Conservation (phyloP, 2,113 vertebrate species). For the Tychaedon coryphoeus region DNA sequence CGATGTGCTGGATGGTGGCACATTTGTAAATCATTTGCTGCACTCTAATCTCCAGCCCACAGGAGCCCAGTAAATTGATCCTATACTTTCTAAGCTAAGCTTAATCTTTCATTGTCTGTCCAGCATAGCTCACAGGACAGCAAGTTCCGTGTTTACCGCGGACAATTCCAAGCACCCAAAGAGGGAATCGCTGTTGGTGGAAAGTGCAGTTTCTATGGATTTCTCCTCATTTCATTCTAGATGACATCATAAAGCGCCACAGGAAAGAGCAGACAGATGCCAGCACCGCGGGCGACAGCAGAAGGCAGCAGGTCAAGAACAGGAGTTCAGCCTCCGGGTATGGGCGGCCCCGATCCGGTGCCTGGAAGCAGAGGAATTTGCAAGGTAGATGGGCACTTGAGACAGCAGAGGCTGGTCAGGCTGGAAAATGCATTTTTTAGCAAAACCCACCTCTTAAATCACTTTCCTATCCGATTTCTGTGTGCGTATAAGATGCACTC, state of each 20-base stretch:
- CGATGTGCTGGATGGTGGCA: neutral
- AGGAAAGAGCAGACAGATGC: neutral
- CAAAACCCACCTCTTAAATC: neutral
- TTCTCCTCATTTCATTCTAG: constrained; percentile 40
- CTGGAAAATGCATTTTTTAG: neutral
- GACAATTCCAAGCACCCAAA: neutral
- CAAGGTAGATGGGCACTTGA: constrained; percentile 18
- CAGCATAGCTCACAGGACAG: neutral
- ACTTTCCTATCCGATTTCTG: neutral
- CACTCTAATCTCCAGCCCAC: neutral
- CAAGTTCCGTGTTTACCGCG: accelerated
- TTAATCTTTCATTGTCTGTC: neutral
- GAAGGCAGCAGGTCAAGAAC: constrained; percentile 23
- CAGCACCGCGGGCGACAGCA: neutral
- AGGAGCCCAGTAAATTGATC: neutral
- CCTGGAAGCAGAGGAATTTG: constrained; percentile 56
- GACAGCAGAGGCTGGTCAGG: neutral
- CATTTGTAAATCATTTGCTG: neutral
- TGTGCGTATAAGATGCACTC: neutral
- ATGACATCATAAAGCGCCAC: constrained; percentile 61
- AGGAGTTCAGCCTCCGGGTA: neutral
- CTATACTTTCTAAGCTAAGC: constrained; percentile 17
- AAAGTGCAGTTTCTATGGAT: neutral
- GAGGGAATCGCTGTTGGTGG: neutral
- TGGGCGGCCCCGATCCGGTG: neutral